Percentiles rank a stretch among this genome's conserved stretches.
Evolutionary conservation across 35 echinoderm and acorn worm genomes (phyloP).

Genomic region (Strongylocentrotus purpuratus): DNA sequence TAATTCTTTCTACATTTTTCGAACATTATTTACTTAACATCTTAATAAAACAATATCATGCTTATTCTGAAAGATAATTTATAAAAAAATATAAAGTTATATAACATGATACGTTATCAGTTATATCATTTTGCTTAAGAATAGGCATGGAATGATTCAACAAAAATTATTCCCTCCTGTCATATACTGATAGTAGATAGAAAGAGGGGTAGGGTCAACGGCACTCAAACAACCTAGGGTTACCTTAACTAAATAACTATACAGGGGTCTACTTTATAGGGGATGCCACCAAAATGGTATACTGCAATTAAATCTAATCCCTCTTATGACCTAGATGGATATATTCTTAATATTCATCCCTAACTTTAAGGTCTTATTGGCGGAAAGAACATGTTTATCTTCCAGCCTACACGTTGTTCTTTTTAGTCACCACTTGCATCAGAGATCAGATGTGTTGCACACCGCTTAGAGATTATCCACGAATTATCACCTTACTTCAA

Average conservation of each 20-base stretch:
- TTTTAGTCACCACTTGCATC: not conserved
- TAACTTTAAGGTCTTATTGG: not conserved
- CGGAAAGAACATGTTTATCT: not conserved
- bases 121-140: no score
- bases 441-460: conserved; percentile 8
- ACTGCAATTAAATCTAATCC: not conserved
- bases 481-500: conserved; percentile 9
- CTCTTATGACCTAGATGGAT: not conserved
- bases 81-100: no score
- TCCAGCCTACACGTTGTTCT: not conserved
- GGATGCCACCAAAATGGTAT: not conserved
- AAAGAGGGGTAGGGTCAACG: not conserved
- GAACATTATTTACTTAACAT: no score
- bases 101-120: no score
- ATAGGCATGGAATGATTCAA: no score
- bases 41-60: no score
- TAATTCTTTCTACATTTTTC: no score
- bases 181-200: not conserved
- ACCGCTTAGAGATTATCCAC: not conserved
- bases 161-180: no score
- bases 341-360: not conserved
- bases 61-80: no score
- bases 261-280: not conserved
- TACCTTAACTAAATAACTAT: not conserved
- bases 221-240: not conserved